Evolutionary conservation across 2,113 vertebrate genomes (phyloP).

Genomic region (Toxostoma redivivum): DNA sequence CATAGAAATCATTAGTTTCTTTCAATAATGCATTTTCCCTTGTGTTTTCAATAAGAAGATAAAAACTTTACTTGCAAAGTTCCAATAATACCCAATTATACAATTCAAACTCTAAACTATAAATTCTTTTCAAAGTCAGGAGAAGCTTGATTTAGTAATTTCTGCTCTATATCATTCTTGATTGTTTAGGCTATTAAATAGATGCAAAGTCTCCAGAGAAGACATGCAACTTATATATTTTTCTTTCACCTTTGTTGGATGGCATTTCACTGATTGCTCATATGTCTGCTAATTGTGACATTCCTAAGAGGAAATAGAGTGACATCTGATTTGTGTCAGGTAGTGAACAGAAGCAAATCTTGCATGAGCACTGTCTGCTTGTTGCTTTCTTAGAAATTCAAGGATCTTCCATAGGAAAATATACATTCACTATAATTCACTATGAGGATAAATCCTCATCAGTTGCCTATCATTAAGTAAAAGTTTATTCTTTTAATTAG

Average conservation of each 20-base stretch:
- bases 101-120: not conserved
- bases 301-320: not conserved
- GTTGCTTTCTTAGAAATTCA: not conserved
- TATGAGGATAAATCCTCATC: not conserved
- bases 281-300: not conserved
- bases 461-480: not conserved
- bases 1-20: not conserved
- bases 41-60: not conserved
- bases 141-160: not conserved
- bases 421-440: not conserved
- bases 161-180: not conserved
- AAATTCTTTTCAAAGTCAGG: not conserved
- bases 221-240: not conserved
- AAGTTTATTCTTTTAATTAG: not conserved
- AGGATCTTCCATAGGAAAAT: not conserved
- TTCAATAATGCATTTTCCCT: not conserved
- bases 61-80: not conserved
- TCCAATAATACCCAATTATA: not conserved
- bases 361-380: not conserved
- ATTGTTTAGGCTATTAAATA: not conserved
- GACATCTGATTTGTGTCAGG: not conserved
- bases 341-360: not conserved
- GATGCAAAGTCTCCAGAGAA: not conserved
- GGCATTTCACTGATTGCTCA: not conserved
- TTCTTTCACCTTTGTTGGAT: not conserved